A percentile compares a stretch with the other conserved stretches of the same genome.
Conservation (phyloP, 2,113 vertebrate species). For the Rousettus leschenaultii region DNA sequence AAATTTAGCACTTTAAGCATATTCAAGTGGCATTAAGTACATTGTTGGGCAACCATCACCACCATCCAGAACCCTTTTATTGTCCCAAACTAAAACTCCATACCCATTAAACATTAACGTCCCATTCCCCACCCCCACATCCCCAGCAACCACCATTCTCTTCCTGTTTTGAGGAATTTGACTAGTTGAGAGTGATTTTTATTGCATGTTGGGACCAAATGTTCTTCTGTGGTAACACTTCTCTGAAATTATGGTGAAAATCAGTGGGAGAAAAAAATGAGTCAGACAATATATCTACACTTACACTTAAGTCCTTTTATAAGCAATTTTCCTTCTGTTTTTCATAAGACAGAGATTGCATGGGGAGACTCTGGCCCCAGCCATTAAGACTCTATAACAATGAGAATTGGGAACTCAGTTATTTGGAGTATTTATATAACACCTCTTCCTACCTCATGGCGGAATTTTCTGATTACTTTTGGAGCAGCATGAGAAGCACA, state of each 20-base stretch:
- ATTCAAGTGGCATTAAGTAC: neutral
- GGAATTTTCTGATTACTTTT: neutral
- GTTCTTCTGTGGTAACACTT: neutral
- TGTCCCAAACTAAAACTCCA: neutral
- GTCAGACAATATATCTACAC: neutral
- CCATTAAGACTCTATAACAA: neutral
- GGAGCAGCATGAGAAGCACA: neutral
- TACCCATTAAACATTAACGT: neutral
- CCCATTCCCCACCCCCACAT: neutral
- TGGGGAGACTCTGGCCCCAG: neutral
- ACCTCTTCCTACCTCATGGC: neutral
- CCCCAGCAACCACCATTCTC: neutral
- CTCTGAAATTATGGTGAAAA: conserved; percentile 25
- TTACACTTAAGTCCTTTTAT: neutral
- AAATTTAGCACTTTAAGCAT: neutral
- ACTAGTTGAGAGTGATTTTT: conserved; percentile 34
- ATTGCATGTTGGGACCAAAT: conserved; percentile 1
- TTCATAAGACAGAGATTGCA: neutral
- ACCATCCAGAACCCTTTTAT: neutral
- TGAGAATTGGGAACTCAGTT: neutral
- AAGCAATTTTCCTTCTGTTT: neutral
- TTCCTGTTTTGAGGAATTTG: neutral
- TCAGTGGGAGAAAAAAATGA: neutral
- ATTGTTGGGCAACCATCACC: neutral
- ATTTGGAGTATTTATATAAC: neutral